These are phyloP conservation scores for Microctonus hyperodae DNA, from an alignment of 2,888 invertebrate species.

Conservation along the genomic window DNA sequence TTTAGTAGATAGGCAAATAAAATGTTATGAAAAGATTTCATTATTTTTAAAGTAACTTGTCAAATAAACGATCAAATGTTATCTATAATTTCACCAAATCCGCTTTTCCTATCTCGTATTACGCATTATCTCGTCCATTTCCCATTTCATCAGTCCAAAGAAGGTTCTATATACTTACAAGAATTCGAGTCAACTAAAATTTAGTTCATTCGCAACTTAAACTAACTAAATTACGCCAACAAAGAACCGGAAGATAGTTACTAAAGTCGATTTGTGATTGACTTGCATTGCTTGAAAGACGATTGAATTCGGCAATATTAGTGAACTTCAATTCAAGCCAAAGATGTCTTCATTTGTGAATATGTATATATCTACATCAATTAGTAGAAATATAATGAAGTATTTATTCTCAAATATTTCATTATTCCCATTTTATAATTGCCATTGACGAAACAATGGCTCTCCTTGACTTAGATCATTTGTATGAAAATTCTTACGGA, in stretches of 20 bases:
- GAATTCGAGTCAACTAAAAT: slow-evolving; percentile 19
- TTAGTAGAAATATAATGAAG: not conserved
- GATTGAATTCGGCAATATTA: not conserved
- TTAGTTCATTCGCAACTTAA: slow-evolving; percentile 23
- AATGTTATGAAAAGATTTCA: not conserved
- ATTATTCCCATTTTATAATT: not conserved
- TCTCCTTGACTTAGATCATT: too few species aligned
- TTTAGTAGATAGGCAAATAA: not conserved
- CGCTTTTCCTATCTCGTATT: not conserved
- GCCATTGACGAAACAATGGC: not conserved
- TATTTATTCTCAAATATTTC: not conserved
- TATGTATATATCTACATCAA: not conserved
- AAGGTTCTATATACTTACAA: not conserved
- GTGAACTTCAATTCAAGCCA: not conserved
- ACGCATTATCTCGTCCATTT: not conserved
- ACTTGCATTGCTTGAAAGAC: not conserved
- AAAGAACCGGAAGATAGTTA: slow-evolving; percentile 31
- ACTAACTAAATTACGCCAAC: slow-evolving; percentile 11
- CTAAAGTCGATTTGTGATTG: slow-evolving; percentile 3
- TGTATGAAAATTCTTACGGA: too few species aligned
- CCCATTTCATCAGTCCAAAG: not conserved
- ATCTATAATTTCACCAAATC: not conserved
- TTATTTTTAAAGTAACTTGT: not conserved
- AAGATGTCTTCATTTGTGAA: not conserved
- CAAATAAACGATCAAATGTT: not conserved